Evolutionary conservation across 2,888 invertebrate species (phyloP), one percentile per base, ranked within the genome.

Genomic region (Trichogramma evanescens): DNA sequence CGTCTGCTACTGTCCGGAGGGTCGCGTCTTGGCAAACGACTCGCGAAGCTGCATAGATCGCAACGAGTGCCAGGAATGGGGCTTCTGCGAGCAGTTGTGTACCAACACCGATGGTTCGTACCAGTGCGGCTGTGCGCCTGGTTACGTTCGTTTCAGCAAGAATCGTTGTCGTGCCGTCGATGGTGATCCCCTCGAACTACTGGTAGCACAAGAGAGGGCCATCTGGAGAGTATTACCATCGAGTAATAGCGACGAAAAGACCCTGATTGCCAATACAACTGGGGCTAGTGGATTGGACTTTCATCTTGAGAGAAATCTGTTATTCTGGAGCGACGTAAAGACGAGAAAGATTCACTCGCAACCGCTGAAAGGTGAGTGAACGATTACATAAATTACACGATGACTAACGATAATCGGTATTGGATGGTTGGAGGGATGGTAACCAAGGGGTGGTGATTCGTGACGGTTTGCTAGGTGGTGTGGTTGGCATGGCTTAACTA

Each of bases 41-140:
- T 92, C 93, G 73, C 83, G 88, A 68, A 90, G 91, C 4, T 98
- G 98, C 77, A 83, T 86, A 45, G 98, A 99, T 81, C 84, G 91
- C 68, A 88, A 98, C 80, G 97, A 98, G 79, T 94, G 94, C 78
- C 78, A 82, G 51, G 92, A 93, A 79, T 94, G 93, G 93, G 93
- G 93, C 48, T 91, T 85, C 78, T 99, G 98, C 78, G 95, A 97
- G 74, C 99, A 99, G 78, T 82, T 89, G 42, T 99, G 99, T 77
- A 84, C 86, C 62, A 97, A 98, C 77, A 88, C 88, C 0, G 89
- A 88, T 1, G 95, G 89, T 48, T 86, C 92, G 7, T 97, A 89
- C 79, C 81, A 78, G 48, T 97, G 97, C 78, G 84, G 86, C 10
- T 97, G 96, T 76, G 87, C 87, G 0, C 82, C 84, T 0, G 94